phyloP scores from a whole-genome alignment of 92 coral and sea anemone genomes.

The Palythoa grandis region DNA sequence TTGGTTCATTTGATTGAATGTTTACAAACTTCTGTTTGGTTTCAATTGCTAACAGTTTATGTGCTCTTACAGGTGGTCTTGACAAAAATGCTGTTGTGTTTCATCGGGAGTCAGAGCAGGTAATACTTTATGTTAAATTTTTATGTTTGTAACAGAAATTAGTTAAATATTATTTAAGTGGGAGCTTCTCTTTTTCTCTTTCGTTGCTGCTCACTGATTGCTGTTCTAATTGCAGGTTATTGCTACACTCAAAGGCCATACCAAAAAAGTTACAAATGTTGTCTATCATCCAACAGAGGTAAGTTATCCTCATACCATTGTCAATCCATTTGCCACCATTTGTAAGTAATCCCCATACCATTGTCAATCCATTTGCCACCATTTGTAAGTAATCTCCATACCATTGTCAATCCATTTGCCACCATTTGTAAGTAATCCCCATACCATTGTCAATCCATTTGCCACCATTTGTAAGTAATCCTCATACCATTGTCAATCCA shows the following conservation, averaged over 20 bases:
- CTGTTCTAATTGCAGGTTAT: constrained; percentile 65
- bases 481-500: no score
- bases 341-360: no score
- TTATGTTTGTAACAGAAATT: neutral
- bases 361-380: no score
- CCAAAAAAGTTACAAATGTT: constrained; percentile 97
- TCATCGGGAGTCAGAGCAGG: constrained; percentile 97
- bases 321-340: no score
- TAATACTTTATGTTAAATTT: neutral
- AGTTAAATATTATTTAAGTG: no score
- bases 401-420: no score
- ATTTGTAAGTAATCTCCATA: no score
- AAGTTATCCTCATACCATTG: neutral
- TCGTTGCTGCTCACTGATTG: neutral
- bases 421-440: no score
- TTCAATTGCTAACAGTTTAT: neutral
- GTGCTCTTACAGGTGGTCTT: constrained; percentile 81
- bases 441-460: no score
- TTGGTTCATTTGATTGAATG: no score
- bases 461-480: no score
- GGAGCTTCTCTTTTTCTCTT: no score
- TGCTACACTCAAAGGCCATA: constrained; percentile 97
- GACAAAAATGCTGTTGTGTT: constrained; percentile 99
- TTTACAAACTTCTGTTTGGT: neutral
- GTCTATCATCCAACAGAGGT: constrained; percentile 98